Base-by-base conservation (phyloP, 2,113 vertebrate genomes). In the Ginglymostoma cirratum region DNA sequence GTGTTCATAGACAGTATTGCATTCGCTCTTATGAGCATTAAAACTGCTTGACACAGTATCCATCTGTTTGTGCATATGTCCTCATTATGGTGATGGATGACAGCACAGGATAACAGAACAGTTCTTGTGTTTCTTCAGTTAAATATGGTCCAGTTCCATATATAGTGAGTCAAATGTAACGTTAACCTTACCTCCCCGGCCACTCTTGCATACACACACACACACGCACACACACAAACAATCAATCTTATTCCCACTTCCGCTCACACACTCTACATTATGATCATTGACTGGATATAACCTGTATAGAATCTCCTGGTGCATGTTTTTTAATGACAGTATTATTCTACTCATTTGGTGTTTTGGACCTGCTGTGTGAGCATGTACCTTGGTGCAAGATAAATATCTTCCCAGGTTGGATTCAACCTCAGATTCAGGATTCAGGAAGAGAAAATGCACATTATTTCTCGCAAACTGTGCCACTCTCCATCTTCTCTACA, bases 1-100 rank as follows among this genome's bases (percentile, higher is more conserved):
- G 66, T 94, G 42, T 95, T 72, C 24, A 89, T 3, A 24, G 93
- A 69, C 12, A 72, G 42, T 45, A 72, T 70, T 72, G 42, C 67
- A 72, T 95, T 95, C 70, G 93, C 24, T 72, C 17, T 72, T 95
- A 27, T 27, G 42, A 95, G 93, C 93, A 72, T 70, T 95, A 95
- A 72, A 95, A 48, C 93, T 95, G 34, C 34, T 24, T 21, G 61
- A 72, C 66, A 70, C 66, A 72, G 1, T 42, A 70, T 94, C 67
- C 93, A 72, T 70, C 93, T 95, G 24, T 48, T 45, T 95, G 66
- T 95, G 93, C 65, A 42, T 95, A 69, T 70, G 48, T 70, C 24
- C 93, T 95, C 66, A 93, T 93, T 93, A 93, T 42, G 89, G 34
- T 93, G 89, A 93, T 42, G 5, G 55, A 93, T 66, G 89, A 38